Evolutionary conservation across 1,140 invertebrate species (phyloP).

Genomic region (Bacillus rossius): DNA sequence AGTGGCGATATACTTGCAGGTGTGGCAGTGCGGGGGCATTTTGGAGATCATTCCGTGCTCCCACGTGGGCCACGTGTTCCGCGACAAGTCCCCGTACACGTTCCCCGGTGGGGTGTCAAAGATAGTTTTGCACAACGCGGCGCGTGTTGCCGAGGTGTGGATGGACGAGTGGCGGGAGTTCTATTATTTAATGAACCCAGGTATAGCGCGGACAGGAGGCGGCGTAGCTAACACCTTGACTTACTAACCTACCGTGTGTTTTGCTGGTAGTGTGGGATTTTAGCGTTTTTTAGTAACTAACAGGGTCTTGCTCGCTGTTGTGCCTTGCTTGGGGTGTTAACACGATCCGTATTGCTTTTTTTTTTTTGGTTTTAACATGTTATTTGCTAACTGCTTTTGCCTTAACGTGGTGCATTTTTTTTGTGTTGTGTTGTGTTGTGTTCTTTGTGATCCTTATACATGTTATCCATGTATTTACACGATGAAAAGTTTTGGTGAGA

Average conservation of each 20-base stretch:
- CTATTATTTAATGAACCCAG: conserved; percentile 98
- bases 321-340: too few species aligned
- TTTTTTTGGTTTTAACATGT: too few species aligned
- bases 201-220: conserved; percentile 46
- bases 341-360: too few species aligned
- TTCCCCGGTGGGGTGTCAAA: conserved; percentile 98
- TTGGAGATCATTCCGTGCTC: conserved; percentile 95
- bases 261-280: not conserved
- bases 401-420: too few species aligned
- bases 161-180: conserved; percentile 98
- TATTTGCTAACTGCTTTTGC: too few species aligned
- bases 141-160: conserved; percentile 95
- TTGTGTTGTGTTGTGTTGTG: too few species aligned
- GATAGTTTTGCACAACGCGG: conserved; percentile 95
- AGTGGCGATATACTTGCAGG: conserved; percentile 53
- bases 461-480: too few species aligned
- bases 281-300: not conserved
- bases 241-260: not conserved
- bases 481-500: too few species aligned
- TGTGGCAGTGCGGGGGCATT: conserved; percentile 95
- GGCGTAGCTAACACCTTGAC: not conserved
- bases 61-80: conserved; percentile 96
- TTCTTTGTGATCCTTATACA: too few species aligned
- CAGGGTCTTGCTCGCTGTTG: not conserved
- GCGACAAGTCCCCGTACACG: conserved; percentile 98